Percentiles rank a stretch among this genome's conserved stretches.
These are phyloP conservation scores for Campylomormyrus numenius DNA, from an alignment of 2,113 vertebrate species.

Conservation along the genomic window DNA sequence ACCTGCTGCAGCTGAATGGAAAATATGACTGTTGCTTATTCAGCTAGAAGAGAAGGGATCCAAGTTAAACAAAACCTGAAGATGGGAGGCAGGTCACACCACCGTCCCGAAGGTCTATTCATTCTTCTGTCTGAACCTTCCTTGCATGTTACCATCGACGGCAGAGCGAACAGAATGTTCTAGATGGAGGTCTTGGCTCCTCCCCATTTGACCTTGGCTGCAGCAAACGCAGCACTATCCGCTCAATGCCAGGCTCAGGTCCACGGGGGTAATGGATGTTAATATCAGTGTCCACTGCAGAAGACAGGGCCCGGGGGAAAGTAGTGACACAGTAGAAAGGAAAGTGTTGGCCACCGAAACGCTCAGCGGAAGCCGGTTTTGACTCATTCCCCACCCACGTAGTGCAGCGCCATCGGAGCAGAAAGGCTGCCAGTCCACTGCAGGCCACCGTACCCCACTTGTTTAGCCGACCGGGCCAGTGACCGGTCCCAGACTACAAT, in stretches of 20 bases:
- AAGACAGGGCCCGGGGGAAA: not conserved
- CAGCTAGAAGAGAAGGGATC: not conserved
- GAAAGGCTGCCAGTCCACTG: not conserved
- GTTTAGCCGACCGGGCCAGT: not conserved
- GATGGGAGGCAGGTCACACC: not conserved
- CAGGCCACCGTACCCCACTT: not conserved
- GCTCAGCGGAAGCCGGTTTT: not conserved
- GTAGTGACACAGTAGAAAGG: not conserved
- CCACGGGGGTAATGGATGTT: not conserved
- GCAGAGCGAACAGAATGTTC: not conserved
- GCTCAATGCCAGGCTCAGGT: not conserved
- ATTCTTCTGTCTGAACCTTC: not conserved
- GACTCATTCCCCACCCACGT: slow-evolving; percentile 13
- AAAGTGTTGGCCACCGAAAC: slow-evolving; percentile 16
- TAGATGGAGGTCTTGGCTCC: not conserved
- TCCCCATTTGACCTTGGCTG: not conserved
- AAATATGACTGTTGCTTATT: not conserved
- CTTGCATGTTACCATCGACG: not conserved
- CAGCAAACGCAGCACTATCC: not conserved
- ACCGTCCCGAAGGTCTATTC: not conserved
- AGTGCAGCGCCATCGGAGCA: not conserved
- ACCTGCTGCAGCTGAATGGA: not conserved
- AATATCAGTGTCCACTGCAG: not conserved
- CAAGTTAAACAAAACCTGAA: not conserved
- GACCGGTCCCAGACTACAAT: not conserved